Evolutionary conservation across 2,113 vertebrate genomes (phyloP).

Genomic region (Crocuta crocuta): DNA sequence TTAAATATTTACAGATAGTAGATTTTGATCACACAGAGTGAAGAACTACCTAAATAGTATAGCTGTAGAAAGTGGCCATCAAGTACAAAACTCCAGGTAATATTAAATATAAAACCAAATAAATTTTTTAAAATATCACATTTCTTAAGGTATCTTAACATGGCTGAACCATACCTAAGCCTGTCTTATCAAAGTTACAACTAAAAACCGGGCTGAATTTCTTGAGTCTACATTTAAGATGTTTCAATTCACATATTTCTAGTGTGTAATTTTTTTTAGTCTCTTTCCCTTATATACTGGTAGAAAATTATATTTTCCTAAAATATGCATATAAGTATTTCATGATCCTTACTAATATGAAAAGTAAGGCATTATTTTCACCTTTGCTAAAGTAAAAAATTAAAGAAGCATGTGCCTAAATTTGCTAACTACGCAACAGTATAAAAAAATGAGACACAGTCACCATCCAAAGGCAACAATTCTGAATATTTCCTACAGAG

Average conservation of each 20-base stretch:
- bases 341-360: neutral
- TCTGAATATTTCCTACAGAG: neutral
- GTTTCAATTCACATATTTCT: neutral
- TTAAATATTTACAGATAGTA: neutral
- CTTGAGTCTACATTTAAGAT: neutral
- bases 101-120: neutral
- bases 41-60: neutral
- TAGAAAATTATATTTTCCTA: conserved; percentile 5
- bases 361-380: neutral
- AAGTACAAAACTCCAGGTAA: neutral
- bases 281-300: neutral
- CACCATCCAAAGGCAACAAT: neutral
- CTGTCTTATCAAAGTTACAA: neutral
- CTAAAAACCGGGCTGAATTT: conserved; percentile 1
- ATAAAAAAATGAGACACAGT: neutral
- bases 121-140: neutral
- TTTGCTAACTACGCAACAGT: neutral
- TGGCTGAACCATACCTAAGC: neutral
- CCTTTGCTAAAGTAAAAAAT: neutral
- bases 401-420: neutral
- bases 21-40: conserved; percentile 22
- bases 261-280: neutral
- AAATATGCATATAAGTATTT: neutral
- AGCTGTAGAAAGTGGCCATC: neutral
- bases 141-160: neutral